Evolutionary conservation across 1,140 invertebrate species (phyloP).

Genomic region (Eupeodes corollae): DNA sequence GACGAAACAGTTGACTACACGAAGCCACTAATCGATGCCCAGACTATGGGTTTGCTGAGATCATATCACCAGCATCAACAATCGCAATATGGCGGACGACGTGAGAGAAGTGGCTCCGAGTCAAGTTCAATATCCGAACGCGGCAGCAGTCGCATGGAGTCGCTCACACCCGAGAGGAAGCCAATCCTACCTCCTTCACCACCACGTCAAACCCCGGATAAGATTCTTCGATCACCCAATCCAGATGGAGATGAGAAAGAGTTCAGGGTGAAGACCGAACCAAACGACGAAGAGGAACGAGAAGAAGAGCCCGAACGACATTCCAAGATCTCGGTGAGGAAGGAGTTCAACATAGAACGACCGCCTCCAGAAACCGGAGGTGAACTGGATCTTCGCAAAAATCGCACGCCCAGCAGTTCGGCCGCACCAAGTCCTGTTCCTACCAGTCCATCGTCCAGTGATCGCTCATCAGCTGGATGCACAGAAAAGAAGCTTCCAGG

Average conservation of each 20-base stretch:
- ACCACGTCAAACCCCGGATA: conserved; percentile 64
- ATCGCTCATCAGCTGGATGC: conserved; percentile 45
- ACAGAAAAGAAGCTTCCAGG: conserved; percentile 47
- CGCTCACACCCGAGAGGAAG: conserved; percentile 56
- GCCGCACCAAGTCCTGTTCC: conserved; percentile 1
- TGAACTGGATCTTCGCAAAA: conserved; percentile 39
- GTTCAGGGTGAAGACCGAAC: conserved; percentile 21
- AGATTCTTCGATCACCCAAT: conserved; percentile 13
- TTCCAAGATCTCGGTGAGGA: conserved; percentile 25
- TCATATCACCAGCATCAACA: conserved; percentile 51
- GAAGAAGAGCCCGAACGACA: conserved; percentile 1
- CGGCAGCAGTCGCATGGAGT: conserved; percentile 59
- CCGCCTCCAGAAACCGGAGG: background rate
- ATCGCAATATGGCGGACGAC: conserved; percentile 45
- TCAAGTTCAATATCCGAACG: conserved; percentile 74
- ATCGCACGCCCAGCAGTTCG: background rate
- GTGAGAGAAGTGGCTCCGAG: conserved; percentile 73
- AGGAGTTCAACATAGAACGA: conserved; percentile 27
- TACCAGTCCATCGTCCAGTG: conserved; percentile 44
- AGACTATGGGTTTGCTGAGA: conserved; percentile 69
- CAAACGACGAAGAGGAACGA: conserved; percentile 13
- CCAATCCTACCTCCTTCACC: conserved; percentile 49
- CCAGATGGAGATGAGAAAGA: too few species aligned
- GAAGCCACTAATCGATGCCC: conserved; percentile 75
- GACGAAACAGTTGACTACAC: conserved; percentile 88